A percentile compares a stretch with the other conserved stretches of the same genome.
phyloP scores from a whole-genome alignment of 2,888 invertebrate species.

The Drosophila austrosaltans region DNA sequence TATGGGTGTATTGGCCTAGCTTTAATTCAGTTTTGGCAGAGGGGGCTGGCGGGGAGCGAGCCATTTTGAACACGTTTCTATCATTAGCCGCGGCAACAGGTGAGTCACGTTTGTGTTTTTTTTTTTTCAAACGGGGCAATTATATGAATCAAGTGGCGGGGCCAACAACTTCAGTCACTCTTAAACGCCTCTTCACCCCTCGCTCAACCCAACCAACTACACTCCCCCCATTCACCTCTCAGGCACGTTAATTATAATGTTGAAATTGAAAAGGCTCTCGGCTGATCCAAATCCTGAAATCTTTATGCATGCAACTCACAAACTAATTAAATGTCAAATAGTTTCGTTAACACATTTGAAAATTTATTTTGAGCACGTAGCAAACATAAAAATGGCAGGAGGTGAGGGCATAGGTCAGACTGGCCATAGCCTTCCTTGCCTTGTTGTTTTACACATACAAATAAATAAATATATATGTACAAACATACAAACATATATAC shows the following conservation, averaged over 20 bases:
- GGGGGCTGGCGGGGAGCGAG: slow-evolving; percentile 89
- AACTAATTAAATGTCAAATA: slow-evolving; percentile 82
- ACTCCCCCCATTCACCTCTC: slow-evolving; percentile 15
- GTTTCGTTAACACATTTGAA: slow-evolving; percentile 81
- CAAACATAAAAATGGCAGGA: slow-evolving; percentile 66
- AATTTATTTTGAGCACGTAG: slow-evolving; percentile 82
- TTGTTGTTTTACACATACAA: slow-evolving; percentile 37
- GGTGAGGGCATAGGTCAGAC: neutral
- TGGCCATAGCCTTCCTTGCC: slow-evolving; percentile 42
- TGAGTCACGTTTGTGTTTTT: slow-evolving; percentile 77
- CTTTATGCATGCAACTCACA: slow-evolving; percentile 81
- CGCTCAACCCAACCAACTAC: neutral
- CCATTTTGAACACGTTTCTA: slow-evolving; percentile 96
- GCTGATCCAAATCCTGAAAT: slow-evolving; percentile 41
- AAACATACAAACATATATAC: slow-evolving; percentile 28
- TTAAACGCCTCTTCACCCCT: slow-evolving; percentile 17
- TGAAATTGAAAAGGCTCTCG: slow-evolving; percentile 64
- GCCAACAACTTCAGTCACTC: slow-evolving; percentile 17
- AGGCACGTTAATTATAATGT: slow-evolving; percentile 72
- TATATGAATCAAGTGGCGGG: slow-evolving; percentile 53
- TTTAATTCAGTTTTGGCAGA: slow-evolving; percentile 94
- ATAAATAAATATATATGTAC: slow-evolving; percentile 32
- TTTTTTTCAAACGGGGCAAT: slow-evolving; percentile 47
- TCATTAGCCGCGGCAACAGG: slow-evolving; percentile 90
- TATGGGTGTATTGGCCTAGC: slow-evolving; percentile 99